Evolutionary conservation across 2,888 invertebrate species (phyloP).

Genomic region (Metalampra italica): DNA sequence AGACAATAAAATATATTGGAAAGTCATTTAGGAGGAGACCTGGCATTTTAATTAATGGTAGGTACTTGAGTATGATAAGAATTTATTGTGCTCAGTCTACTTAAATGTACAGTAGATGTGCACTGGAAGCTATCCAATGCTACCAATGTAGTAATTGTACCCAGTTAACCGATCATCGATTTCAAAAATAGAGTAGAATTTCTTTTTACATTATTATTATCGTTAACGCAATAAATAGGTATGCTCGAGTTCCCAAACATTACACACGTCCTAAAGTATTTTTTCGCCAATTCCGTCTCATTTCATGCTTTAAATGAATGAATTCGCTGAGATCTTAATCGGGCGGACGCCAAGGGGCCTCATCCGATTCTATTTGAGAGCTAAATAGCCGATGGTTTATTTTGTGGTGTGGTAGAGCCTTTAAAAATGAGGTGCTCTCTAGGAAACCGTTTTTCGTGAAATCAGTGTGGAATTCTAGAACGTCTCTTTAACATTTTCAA

Average conservation of each 20-base stretch:
- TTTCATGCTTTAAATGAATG: slow-evolving; percentile 62
- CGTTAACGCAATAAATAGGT: too few relatives aligned
- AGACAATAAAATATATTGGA: neutral
- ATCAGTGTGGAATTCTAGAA: neutral
- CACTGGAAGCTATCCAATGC: too few relatives aligned
- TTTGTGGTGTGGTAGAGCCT: slow-evolving; percentile 61
- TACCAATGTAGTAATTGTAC: too few relatives aligned
- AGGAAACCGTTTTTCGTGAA: neutral
- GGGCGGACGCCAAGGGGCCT: slow-evolving; percentile 51
- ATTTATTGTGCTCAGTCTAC: neutral
- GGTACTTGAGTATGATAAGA: neutral
- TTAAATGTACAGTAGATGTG: too few relatives aligned
- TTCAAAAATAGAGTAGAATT: too few relatives aligned
- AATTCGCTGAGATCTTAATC: slow-evolving; percentile 64
- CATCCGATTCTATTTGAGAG: slow-evolving; percentile 59
- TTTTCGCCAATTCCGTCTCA: slow-evolving; percentile 46
- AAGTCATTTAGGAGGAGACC: too few relatives aligned
- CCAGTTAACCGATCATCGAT: too few relatives aligned
- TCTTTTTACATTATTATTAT: too few relatives aligned
- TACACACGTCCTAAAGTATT: slow-evolving; percentile 24
- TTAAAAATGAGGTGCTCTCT: slow-evolving; percentile 10
- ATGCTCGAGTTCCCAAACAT: slow-evolving; percentile 9
- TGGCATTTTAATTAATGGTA: neutral
- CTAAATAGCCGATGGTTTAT: slow-evolving; percentile 54
- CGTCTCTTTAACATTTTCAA: too few relatives aligned